Percentiles rank a stretch among this genome's conserved stretches.
Evolutionary conservation across 2,113 vertebrate species (phyloP).

Genomic region (Delphinus delphis): DNA sequence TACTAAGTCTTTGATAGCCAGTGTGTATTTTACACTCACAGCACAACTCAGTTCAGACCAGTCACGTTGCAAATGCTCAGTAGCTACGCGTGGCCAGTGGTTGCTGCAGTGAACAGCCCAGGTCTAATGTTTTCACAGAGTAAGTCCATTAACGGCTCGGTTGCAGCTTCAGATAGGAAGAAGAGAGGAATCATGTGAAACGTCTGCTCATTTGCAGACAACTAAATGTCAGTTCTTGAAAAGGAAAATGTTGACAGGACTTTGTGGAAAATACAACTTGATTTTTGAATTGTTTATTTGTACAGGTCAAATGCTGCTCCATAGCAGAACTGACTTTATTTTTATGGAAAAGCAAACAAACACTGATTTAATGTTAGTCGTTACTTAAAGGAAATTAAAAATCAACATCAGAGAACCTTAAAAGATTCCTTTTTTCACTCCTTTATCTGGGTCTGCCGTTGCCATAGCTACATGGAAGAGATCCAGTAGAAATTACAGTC

Average conservation of each 20-base stretch:
- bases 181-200: neutral
- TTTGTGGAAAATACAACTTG: constrained; percentile 47
- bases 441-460: constrained; percentile 51
- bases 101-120: fast-evolving
- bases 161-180: neutral
- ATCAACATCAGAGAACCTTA: neutral
- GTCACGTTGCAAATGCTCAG: no score
- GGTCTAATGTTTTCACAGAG: neutral
- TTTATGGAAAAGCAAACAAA: neutral
- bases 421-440: neutral
- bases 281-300: neutral
- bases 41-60: neutral
- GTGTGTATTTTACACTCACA: neutral
- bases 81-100: fast-evolving
- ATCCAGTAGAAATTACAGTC: neutral
- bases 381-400: constrained; percentile 64
- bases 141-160: neutral
- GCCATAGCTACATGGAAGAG: constrained; percentile 36
- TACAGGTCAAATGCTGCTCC: neutral
- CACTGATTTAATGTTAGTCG: constrained; percentile 13
- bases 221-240: neutral
- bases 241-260: neutral
- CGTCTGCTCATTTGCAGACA: neutral
- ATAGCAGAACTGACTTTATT: constrained; percentile 33
- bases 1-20: neutral